A percentile compares a stretch with the other conserved stretches of the same genome.
phyloP scores from a whole-genome alignment of 1,140 invertebrate species.

The Pollicipes pollicipes region DNA sequence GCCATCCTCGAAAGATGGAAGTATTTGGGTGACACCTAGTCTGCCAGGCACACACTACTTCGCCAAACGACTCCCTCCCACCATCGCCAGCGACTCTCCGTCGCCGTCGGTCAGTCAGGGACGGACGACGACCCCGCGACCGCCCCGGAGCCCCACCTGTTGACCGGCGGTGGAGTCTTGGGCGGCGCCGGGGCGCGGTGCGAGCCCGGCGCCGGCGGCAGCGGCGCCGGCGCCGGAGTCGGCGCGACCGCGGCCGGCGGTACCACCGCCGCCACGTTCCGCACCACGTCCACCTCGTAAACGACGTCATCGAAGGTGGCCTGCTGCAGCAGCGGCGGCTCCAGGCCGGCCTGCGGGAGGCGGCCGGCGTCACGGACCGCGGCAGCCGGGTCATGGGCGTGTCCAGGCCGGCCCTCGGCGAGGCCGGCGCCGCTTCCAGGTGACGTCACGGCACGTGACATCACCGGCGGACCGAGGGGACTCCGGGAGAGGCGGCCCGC shows the following conservation, averaged over 20 bases:
- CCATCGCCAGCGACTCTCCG: too few species aligned
- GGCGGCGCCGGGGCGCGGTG: slow-evolving; percentile 16
- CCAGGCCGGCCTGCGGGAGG: slow-evolving; percentile 25
- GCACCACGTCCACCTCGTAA: slow-evolving; percentile 62
- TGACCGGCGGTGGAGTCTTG: slow-evolving; percentile 18
- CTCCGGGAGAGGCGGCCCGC: too few species aligned
- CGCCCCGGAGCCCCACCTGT: too few species aligned
- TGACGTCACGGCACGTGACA: too few species aligned
- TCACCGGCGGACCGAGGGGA: too few species aligned
- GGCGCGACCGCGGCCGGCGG: slow-evolving; percentile 11
- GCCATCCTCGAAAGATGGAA: too few species aligned
- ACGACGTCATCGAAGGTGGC: slow-evolving; percentile 64
- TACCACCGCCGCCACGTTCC: slow-evolving; percentile 42
- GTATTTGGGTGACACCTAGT: too few species aligned
- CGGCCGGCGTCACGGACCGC: slow-evolving; percentile 45
- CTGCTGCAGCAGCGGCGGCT: slow-evolving; percentile 47
- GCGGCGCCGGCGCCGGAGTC: slow-evolving; percentile 12
- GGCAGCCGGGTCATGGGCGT: slow-evolving; percentile 64
- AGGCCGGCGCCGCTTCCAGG: slow-evolving; percentile 46
- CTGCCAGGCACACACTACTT: too few species aligned
- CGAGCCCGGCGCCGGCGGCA: slow-evolving; percentile 16
- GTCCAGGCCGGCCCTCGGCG: slow-evolving; percentile 65
- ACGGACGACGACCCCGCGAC: too few species aligned
- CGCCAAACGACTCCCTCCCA: too few species aligned
- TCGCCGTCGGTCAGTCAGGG: too few species aligned